Evolutionary conservation across 1,140 invertebrate species (phyloP), one percentile per base, ranked within the genome.

Genomic region (Anoplophora glabripennis): DNA sequence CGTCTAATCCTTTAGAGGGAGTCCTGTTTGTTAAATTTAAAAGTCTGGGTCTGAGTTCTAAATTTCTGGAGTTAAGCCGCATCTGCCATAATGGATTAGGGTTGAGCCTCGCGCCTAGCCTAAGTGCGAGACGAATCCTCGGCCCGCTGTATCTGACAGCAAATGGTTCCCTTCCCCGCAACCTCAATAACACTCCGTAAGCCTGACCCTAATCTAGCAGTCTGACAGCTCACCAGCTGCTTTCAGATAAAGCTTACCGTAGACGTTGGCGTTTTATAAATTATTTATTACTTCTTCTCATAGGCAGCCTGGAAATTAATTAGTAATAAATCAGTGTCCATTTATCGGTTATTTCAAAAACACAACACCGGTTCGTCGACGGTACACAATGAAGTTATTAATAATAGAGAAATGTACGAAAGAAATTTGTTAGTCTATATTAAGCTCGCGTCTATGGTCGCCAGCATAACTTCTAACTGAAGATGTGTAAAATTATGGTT

Each of bases 21-120:
- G 40, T 40, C 35, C 40, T 17, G 12, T 35, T 15, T 17, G 15
- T 52, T 44, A n/a, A 54, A 54, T 41, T 44, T 44, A 42, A 44
- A 54, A 54, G 40, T 51, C 48, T 52, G 49, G 47, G 14, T 59
- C 35, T 48, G 21, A 41, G 62, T 49, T 62, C 57, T 67, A 67
- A 67, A 67, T 67, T 67, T 67, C 58, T 37, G 34, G 40, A 58
- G 58, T 63, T 65, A 68, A 65, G 66, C 66, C 61, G 61, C 59
- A 58, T 61, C 71, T 68, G 71, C 71, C 71, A 72, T 72, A 72
- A 72, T 72, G 69, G 68, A 72, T 71, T 70, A 68, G 70, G 71
- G 71, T 66, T 64, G 69, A 67, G 64, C 68, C 63, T 64, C 57
- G 53, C 47, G 57, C 55, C 60, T 67, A 64, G 61, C 58, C 66